Evolutionary conservation across 2,888 invertebrate species (phyloP), one percentile per base, ranked within the genome.

Genomic region (Unio pictorum): DNA sequence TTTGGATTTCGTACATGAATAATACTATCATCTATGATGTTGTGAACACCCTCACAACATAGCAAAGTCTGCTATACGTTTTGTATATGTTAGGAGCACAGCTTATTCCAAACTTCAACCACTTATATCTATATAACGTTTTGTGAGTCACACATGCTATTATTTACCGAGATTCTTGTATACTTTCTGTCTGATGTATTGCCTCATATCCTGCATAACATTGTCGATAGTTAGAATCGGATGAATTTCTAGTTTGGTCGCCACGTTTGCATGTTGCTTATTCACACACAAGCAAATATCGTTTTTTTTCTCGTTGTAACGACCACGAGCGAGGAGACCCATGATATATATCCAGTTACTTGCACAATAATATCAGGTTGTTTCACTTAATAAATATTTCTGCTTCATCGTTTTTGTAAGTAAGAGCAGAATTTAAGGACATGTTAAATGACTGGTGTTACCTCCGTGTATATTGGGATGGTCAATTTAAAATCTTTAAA

Each of bases 71-170:
- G 5, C 30, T 7, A 7, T 7, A 30, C 0, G 0, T 30, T 30
- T 30, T 30, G 30, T 30, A 30, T 6, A 30, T 30, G 0, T 30
- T 6, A 30, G 0, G 30, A 30, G 7, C 30, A 4, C 30, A 66
- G 18, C 61, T 76, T 1, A 83, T 70, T 3, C 76, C 80, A 73
- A 82, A 81, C 57, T 70, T 68, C 3, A 83, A 63, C 7, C 78
- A 30, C 67, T 76, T 75, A 57, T 76, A 83, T n/a, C 82, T 45
- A 61, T 66, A 79, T 6, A 76, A 57, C 15, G 76, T 77, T 56
- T 64, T 73, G 34, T 81, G 75, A 20, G 80, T 83, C 18, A 76
- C 67, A 66, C 83, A 84, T 28, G 81, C 79, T 20, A 82, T 82
- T 6, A 84, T 82, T 4, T 74, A 72, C 8, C 82, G 61, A 8